Conservation (phyloP, 2,113 vertebrate genomes). For the Prunella fulvescens region DNA sequence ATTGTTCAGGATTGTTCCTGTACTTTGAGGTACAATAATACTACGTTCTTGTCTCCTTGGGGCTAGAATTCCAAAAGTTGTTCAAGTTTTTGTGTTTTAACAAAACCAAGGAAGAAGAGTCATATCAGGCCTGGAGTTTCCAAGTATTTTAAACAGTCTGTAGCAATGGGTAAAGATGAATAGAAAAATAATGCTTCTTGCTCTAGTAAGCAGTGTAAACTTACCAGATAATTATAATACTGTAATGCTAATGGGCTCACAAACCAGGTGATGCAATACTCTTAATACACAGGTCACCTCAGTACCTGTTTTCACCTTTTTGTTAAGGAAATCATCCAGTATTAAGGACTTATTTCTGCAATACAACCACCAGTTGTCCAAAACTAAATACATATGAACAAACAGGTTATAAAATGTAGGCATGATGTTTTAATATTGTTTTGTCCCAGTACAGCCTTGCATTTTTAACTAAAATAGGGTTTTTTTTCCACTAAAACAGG, state of each 20-base stretch:
- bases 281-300: neutral
- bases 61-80: neutral
- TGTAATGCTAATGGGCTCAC: neutral
- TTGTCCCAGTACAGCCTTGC: neutral
- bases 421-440: neutral
- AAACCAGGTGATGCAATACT: neutral
- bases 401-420: neutral
- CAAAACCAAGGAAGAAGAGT: neutral
- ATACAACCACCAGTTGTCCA: neutral
- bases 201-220: neutral
- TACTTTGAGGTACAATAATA: neutral
- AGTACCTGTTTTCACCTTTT: neutral
- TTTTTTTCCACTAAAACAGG: conserved; percentile 71
- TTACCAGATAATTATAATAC: neutral
- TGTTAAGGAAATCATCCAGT: neutral
- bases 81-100: neutral
- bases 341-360: neutral
- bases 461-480: neutral
- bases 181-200: neutral
- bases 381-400: neutral
- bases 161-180: neutral
- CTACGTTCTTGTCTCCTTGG: neutral
- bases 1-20: neutral
- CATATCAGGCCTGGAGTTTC: neutral
- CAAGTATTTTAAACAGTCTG: neutral